phyloP scores from a whole-genome alignment of 2,888 invertebrate species.

The Myopa testacea region DNA sequence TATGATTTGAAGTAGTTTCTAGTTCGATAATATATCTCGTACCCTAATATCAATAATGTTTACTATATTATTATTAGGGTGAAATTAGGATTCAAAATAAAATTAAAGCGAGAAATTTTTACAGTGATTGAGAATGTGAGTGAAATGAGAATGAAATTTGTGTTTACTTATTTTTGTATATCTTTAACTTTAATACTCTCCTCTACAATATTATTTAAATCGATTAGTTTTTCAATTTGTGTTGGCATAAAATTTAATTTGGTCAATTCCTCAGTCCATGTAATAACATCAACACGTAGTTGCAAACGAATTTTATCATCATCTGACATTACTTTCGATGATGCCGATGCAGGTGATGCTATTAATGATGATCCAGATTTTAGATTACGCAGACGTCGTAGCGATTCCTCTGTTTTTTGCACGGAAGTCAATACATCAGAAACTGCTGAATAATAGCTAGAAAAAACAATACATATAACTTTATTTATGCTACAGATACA shows the following conservation, averaged over 20 bases:
- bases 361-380: conserved; percentile 71
- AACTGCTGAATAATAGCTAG: conserved; percentile 79
- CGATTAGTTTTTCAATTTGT: conserved; percentile 73
- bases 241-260: conserved; percentile 71
- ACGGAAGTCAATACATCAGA: conserved; percentile 92
- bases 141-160: not conserved
- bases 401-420: conserved; percentile 94
- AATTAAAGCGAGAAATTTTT: too few relatives aligned
- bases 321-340: conserved; percentile 75
- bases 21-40: too few relatives aligned
- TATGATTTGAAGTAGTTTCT: too few relatives aligned
- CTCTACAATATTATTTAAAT: conserved; percentile 74
- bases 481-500: not conserved
- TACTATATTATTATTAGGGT: too few relatives aligned
- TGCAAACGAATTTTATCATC: conserved; percentile 96
- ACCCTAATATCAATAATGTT: too few relatives aligned
- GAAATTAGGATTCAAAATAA: too few relatives aligned
- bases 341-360: conserved; percentile 55
- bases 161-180: conserved; percentile 23
- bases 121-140: too few relatives aligned
- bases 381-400: conserved; percentile 88
- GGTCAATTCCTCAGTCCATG: conserved; percentile 76
- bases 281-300: conserved; percentile 85
- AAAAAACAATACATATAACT: conserved; percentile 20
- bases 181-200: conserved; percentile 71